These are phyloP conservation scores for Sesia apiformis DNA, from an alignment of 2,888 invertebrate genomes.

Conservation along the genomic window DNA sequence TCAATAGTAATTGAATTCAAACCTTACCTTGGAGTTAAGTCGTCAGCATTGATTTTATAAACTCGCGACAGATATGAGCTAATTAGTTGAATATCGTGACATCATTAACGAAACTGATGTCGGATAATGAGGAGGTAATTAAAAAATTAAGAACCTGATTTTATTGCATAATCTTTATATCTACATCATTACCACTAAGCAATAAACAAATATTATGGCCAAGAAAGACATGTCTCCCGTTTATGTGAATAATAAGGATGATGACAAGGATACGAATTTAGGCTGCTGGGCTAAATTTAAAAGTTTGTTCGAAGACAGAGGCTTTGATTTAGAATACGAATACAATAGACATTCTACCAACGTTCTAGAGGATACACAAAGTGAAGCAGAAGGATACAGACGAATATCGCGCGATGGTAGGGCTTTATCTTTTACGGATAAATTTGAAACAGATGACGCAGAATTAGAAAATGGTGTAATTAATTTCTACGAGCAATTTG, in stretches of 20 bases:
- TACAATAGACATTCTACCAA: constrained; percentile 26
- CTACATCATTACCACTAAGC: too few relatives aligned
- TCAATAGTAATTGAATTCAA: too few relatives aligned
- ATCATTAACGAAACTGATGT: too few relatives aligned
- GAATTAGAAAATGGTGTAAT: constrained; percentile 33
- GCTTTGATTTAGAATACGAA: constrained; percentile 62
- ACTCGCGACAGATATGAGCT: too few relatives aligned
- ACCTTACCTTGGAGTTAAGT: too few relatives aligned
- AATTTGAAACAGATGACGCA: constrained; percentile 25
- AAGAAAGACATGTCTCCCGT: background rate
- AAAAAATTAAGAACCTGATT: too few relatives aligned
- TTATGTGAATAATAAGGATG: background rate
- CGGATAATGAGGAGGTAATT: too few relatives aligned
- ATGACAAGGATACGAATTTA: constrained; percentile 12
- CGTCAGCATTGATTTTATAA: too few relatives aligned
- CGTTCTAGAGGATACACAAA: constrained; percentile 26
- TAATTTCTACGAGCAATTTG: constrained; percentile 66
- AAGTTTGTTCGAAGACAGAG: constrained; percentile 56
- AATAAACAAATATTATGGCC: background rate
- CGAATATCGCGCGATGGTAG: constrained; percentile 21
- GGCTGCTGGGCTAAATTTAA: constrained; percentile 61
- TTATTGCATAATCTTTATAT: too few relatives aligned
- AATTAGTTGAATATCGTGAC: too few relatives aligned
- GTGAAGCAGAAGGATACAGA: constrained; percentile 35
- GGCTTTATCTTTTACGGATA: constrained; percentile 14